Percentiles rank a stretch among this genome's conserved stretches.
Conservation (phyloP, 2,888 invertebrate genomes). For the Philereme transversata region DNA sequence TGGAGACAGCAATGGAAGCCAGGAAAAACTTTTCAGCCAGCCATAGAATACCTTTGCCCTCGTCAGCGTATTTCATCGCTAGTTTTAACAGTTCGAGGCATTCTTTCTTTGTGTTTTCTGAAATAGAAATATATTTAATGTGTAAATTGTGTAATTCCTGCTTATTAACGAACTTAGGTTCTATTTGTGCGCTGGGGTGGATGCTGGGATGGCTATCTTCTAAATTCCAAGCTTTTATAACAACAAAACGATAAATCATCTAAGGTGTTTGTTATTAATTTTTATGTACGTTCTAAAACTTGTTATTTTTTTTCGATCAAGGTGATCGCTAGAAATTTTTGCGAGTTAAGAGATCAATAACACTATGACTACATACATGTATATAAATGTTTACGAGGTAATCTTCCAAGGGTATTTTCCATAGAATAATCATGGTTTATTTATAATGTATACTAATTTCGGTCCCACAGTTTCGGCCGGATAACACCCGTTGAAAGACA, state of each 20-base stretch:
- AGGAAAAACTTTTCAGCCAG: constrained; percentile 82
- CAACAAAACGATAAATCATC: too few relatives aligned
- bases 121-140: constrained; percentile 19
- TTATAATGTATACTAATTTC: too few relatives aligned
- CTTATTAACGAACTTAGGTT: too few relatives aligned
- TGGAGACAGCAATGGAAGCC: constrained; percentile 72
- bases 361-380: neutral
- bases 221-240: too few relatives aligned
- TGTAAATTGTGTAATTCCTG: too few relatives aligned
- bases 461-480: too few relatives aligned
- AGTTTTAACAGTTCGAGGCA: constrained; percentile 67
- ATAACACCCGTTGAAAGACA: too few relatives aligned
- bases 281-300: too few relatives aligned
- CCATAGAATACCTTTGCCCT: constrained; percentile 82
- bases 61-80: constrained; percentile 67
- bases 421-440: neutral
- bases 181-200: too few relatives aligned
- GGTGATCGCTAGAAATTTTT: neutral
- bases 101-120: constrained; percentile 70
- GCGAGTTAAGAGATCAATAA: constrained; percentile 2
- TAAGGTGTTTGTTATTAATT: too few relatives aligned
- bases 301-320: neutral
- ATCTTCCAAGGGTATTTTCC: constrained; percentile 7
- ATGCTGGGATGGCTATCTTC: too few relatives aligned
- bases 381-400: constrained; percentile 3